phyloP scores from a whole-genome alignment of 2,888 invertebrate genomes.

The Cotesia congregata region DNA sequence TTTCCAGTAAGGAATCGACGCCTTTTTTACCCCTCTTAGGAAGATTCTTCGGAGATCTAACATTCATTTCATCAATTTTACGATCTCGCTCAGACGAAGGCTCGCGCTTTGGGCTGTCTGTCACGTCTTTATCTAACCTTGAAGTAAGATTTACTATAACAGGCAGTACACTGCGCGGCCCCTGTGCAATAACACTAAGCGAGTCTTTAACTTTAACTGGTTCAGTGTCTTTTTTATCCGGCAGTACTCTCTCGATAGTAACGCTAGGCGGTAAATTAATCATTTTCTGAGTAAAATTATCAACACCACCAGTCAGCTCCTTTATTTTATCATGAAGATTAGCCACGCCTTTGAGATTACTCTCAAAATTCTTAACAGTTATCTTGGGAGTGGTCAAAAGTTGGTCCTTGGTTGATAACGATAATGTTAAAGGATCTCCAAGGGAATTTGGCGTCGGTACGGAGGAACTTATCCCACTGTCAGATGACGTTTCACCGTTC shows the following conservation, averaged over 20 bases:
- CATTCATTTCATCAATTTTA: conserved; percentile 60
- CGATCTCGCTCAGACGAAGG: conserved; percentile 57
- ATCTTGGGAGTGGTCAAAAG: conserved; percentile 60
- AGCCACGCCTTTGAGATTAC: conserved; percentile 63
- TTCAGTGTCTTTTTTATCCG: conserved; percentile 60
- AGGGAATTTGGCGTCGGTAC: conserved; percentile 65
- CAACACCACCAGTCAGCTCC: conserved; percentile 54
- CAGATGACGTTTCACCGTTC: conserved; percentile 68
- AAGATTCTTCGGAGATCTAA: conserved; percentile 61
- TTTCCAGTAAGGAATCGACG: conserved; percentile 65
- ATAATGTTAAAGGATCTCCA: conserved; percentile 62
- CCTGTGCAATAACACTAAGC: conserved; percentile 63
- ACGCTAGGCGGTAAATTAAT: conserved; percentile 66
- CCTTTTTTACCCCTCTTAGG: conserved; percentile 64
- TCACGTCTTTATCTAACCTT: conserved; percentile 61
- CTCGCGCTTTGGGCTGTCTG: conserved; percentile 61
- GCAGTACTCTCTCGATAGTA: conserved; percentile 63
- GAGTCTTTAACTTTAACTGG: conserved; percentile 58
- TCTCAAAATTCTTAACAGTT: conserved; percentile 66
- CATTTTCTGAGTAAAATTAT: conserved; percentile 63
- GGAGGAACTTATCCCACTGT: conserved; percentile 67
- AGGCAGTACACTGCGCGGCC: conserved; percentile 62
- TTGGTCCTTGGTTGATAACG: conserved; percentile 62
- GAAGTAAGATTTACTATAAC: conserved; percentile 66
- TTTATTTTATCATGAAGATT: conserved; percentile 65